These are phyloP conservation scores for Falco berigora DNA, from an alignment of 2,797 vertebrate genomes.

Conservation along the genomic window DNA sequence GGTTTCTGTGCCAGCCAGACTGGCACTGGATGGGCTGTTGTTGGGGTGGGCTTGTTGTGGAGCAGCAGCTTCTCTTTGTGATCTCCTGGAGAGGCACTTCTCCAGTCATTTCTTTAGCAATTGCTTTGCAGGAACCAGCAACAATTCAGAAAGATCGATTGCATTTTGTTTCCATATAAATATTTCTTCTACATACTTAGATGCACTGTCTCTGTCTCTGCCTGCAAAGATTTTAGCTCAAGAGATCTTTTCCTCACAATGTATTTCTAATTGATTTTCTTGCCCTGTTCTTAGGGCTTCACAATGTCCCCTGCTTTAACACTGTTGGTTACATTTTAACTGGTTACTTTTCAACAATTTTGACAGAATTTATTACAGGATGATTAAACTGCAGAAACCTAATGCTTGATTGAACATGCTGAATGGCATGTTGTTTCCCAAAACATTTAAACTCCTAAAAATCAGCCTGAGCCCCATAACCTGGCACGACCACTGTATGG, in stretches of 20 bases:
- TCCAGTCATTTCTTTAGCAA: neutral
- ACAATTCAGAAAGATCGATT: neutral
- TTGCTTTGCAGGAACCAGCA: neutral
- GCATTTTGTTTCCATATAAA: neutral
- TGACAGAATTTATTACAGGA: neutral
- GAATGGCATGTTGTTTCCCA: conserved; percentile 10
- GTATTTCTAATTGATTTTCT: neutral
- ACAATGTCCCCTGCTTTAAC: neutral
- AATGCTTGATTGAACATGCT: neutral
- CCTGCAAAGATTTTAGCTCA: neutral
- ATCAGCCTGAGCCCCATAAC: neutral
- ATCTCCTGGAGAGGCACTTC: neutral
- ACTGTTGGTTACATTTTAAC: neutral
- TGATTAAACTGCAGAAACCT: neutral
- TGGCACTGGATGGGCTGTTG: neutral
- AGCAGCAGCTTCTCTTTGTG: neutral
- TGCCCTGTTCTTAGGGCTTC: neutral
- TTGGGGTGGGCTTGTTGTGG: neutral
- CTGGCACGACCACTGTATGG: neutral
- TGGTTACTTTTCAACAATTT: neutral
- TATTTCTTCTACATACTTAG: fast-evolving
- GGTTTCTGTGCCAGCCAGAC: neutral
- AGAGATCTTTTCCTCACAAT: neutral
- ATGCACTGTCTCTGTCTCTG: neutral
- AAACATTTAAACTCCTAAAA: conserved; percentile 13